Percentiles rank a stretch among this genome's conserved stretches.
phyloP scores from a whole-genome alignment of 2,797 vertebrate species.

The Fistularia tabacaria region DNA sequence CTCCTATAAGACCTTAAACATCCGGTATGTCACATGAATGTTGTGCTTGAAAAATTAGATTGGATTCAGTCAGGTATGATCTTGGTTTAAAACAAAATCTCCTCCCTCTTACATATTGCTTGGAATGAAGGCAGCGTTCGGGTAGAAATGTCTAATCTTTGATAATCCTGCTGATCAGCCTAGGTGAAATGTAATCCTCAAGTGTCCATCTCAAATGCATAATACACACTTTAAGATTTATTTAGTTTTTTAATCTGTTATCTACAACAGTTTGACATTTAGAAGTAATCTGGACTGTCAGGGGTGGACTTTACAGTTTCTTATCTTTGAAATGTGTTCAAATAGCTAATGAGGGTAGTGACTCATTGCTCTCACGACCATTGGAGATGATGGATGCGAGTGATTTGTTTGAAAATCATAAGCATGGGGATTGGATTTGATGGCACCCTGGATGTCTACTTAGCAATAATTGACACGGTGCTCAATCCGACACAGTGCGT shows the following conservation, averaged over 20 bases:
- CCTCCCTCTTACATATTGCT: too few relatives aligned
- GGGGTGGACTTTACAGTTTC: slow-evolving; percentile 33
- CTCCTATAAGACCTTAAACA: too few relatives aligned
- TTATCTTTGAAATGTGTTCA: slow-evolving; percentile 55
- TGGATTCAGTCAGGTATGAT: too few relatives aligned
- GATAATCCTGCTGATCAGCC: too few relatives aligned
- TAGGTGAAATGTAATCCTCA: background rate
- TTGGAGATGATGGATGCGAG: slow-evolving; percentile 46
- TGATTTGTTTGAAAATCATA: slow-evolving; percentile 51
- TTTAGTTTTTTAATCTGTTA: slow-evolving; percentile 14
- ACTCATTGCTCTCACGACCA: slow-evolving; percentile 37
- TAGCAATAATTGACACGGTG: slow-evolving; percentile 48
- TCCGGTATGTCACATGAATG: too few relatives aligned
- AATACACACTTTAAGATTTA: slow-evolving; percentile 10
- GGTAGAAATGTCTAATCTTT: too few relatives aligned
- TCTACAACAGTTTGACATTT: slow-evolving; percentile 30
- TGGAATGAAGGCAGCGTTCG: too few relatives aligned
- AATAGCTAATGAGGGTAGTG: slow-evolving; percentile 49
- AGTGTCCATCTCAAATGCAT: slow-evolving; percentile 15
- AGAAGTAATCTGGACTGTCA: slow-evolving; percentile 42
- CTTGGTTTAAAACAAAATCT: too few relatives aligned
- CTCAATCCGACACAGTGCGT: slow-evolving; percentile 40
- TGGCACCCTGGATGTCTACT: slow-evolving; percentile 53
- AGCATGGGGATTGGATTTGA: slow-evolving; percentile 52
- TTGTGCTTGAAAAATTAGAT: too few relatives aligned